A percentile compares a stretch with the other conserved stretches of the same genome.
Evolutionary conservation across 2,888 invertebrate genomes (phyloP).

Genomic region (Entomobrya proxima): DNA sequence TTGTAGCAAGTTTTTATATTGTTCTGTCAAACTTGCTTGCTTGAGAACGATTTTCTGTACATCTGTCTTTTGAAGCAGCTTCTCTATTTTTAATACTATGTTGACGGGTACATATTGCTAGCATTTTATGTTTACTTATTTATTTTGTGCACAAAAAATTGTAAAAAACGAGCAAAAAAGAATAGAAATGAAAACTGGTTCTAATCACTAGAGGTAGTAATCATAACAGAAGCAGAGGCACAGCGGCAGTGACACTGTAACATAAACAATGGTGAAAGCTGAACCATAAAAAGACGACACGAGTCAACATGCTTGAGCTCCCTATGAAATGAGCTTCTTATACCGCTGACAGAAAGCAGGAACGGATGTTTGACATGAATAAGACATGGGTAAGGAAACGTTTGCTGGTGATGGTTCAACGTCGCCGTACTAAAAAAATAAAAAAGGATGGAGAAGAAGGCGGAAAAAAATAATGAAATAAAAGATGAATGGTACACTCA

Average conservation of each 20-base stretch:
- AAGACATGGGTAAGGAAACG: slow-evolving; percentile 56
- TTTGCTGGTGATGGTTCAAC: slow-evolving; percentile 35
- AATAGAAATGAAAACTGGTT: not conserved
- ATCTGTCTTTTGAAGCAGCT: not conserved
- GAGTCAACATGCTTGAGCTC: slow-evolving; percentile 59
- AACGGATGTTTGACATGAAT: slow-evolving; percentile 62
- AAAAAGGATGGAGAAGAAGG: not conserved
- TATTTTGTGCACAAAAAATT: not conserved
- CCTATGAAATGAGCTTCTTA: slow-evolving; percentile 57
- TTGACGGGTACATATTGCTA: too few relatives aligned
- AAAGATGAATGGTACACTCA: not conserved
- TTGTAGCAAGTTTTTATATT: too few relatives aligned
- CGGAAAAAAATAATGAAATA: slow-evolving; percentile 5
- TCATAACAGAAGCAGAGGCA: not conserved
- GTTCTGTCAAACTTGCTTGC: not conserved
- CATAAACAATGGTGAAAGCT: not conserved
- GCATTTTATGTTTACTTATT: not conserved
- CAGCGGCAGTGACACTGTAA: not conserved
- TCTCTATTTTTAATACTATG: not conserved
- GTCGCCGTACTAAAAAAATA: slow-evolving; percentile 9
- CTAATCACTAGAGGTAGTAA: not conserved
- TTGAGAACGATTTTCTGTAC: slow-evolving; percentile 18
- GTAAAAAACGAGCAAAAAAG: not conserved
- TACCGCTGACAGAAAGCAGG: slow-evolving; percentile 59
- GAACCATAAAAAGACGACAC: slow-evolving; percentile 34